Percentiles rank a stretch among this genome's conserved stretches.
phyloP scores from a whole-genome alignment of 1,140 invertebrate genomes.

The Ditylenchus dipsaci region DNA sequence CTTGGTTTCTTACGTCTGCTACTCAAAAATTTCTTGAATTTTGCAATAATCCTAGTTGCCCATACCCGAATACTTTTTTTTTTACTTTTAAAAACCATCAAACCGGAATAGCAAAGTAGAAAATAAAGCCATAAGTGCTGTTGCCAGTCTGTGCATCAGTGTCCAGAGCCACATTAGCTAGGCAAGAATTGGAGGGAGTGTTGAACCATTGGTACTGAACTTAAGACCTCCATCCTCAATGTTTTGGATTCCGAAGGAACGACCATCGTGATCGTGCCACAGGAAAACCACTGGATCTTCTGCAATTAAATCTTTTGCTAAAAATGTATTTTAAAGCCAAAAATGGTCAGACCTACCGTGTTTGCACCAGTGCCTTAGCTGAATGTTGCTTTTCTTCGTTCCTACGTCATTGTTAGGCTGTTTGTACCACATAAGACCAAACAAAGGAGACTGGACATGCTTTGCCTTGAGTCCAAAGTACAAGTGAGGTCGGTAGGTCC shows the following conservation, averaged over 20 bases:
- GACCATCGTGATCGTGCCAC: constrained; percentile 86
- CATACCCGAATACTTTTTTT: too few species aligned
- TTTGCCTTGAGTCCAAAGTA: constrained; percentile 77
- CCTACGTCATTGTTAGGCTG: constrained; percentile 69
- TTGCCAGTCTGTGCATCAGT: not conserved
- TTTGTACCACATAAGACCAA: constrained; percentile 89
- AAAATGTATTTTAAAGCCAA: constrained; percentile 26
- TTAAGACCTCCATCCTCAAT: constrained; percentile 75
- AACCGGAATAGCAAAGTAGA: constrained; percentile 34
- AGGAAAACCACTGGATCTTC: constrained; percentile 69
- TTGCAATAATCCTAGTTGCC: too few species aligned
- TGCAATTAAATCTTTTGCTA: constrained; percentile 6
- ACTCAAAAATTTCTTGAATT: too few species aligned
- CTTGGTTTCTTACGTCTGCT: too few species aligned
- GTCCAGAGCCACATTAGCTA: constrained; percentile 25
- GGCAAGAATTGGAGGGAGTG: constrained; percentile 77
- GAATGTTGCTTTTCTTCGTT: constrained; percentile 24
- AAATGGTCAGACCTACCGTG: constrained; percentile 69
- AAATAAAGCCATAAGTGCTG: constrained; percentile 12
- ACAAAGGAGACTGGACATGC: constrained; percentile 77
- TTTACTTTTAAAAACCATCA: too few species aligned
- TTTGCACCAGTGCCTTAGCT: constrained; percentile 76
- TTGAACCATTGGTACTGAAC: constrained; percentile 85
- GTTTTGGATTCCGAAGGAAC: constrained; percentile 82
- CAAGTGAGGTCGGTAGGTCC: constrained; percentile 77